These are phyloP conservation scores for Latrodectus geometricus DNA, from an alignment of 1,140 invertebrate species.

Conservation along the genomic window DNA sequence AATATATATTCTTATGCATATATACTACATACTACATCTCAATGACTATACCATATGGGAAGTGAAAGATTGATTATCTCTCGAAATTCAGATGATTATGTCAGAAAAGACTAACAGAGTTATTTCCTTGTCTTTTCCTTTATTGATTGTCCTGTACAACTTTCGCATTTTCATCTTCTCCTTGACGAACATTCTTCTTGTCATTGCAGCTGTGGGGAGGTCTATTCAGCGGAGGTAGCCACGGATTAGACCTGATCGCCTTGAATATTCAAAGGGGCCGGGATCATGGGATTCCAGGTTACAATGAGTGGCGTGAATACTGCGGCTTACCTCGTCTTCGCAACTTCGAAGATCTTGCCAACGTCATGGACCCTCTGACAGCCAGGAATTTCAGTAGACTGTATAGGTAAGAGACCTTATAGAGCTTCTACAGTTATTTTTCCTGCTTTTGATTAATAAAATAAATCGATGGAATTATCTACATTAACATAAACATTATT, in stretches of 20 bases:
- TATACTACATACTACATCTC: too few relatives aligned
- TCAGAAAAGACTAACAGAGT: too few relatives aligned
- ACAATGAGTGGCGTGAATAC: conserved; percentile 83
- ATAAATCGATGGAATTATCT: too few relatives aligned
- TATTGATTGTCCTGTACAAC: too few relatives aligned
- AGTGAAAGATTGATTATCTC: too few relatives aligned
- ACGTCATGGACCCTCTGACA: conserved; percentile 66
- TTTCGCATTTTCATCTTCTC: not conserved
- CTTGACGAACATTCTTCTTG: not conserved
- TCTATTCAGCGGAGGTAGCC: conserved; percentile 77
- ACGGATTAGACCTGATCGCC: conserved; percentile 83
- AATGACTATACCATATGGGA: too few relatives aligned
- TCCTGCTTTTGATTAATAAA: too few relatives aligned
- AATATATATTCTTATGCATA: too few relatives aligned
- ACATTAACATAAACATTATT: too few relatives aligned
- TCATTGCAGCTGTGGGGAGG: conserved; percentile 80
- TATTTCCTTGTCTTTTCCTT: too few relatives aligned
- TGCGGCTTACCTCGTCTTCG: conserved; percentile 81
- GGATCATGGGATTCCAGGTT: conserved; percentile 87
- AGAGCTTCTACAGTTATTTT: too few relatives aligned
- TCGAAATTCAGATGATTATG: too few relatives aligned
- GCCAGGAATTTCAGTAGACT: conserved; percentile 37
- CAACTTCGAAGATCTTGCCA: conserved; percentile 79
- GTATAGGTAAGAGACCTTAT: conserved; percentile 40
- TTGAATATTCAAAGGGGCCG: conserved; percentile 89